Evolutionary conservation across 2,797 vertebrate genomes (phyloP).

Genomic region (Meda fulgida): DNA sequence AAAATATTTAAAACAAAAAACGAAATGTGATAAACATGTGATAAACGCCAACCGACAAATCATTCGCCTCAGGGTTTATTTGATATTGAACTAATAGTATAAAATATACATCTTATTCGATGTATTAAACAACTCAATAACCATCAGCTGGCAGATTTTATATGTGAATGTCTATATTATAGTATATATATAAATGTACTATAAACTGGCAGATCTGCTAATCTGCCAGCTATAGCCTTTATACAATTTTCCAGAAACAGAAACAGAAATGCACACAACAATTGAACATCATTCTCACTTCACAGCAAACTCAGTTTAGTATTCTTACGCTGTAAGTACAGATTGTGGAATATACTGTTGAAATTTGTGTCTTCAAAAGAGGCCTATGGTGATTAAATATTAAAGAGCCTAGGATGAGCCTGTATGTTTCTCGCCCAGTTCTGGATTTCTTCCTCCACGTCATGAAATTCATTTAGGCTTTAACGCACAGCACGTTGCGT

Average conservation of each 20-base stretch:
- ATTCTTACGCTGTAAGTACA: conserved; percentile 48
- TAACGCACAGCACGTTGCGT: conserved; percentile 45
- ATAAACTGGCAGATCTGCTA: no score
- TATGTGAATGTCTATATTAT: no score
- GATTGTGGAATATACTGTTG: conserved; percentile 66
- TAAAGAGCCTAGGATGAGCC: conserved; percentile 65
- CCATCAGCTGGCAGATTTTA: neutral
- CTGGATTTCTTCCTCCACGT: conserved; percentile 57
- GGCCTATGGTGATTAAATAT: conserved; percentile 73
- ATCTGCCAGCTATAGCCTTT: neutral
- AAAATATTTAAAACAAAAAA: no score
- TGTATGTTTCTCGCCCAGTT: conserved; percentile 58
- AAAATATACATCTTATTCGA: neutral
- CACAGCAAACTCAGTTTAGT: conserved; percentile 15
- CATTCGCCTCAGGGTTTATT: neutral
- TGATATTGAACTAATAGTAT: neutral
- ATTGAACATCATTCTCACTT: neutral
- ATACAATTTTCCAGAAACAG: neutral
- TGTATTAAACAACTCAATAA: neutral
- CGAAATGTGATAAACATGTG: neutral
- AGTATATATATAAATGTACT: no score
- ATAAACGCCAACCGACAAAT: neutral
- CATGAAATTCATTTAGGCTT: conserved; percentile 49
- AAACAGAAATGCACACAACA: neutral
- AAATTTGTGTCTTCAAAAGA: conserved; percentile 69